A percentile compares a stretch with the other conserved stretches of the same genome.
These are phyloP conservation scores for Bemisia tabaci DNA, from an alignment of 1,140 invertebrate genomes.

Conservation along the genomic window DNA sequence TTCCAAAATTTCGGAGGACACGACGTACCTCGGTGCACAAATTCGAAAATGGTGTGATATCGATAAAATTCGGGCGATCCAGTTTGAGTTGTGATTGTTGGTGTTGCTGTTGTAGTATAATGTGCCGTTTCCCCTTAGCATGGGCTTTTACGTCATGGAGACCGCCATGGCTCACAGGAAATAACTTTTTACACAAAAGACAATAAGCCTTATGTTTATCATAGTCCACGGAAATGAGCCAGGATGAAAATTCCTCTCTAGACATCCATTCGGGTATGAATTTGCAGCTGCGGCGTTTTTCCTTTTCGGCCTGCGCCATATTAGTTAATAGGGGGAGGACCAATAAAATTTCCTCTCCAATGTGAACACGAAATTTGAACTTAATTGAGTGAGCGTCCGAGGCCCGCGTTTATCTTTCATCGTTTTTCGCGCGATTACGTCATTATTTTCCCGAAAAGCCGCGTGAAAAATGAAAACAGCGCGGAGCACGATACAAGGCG, in stretches of 20 bases:
- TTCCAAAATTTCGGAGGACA: too few relatives aligned
- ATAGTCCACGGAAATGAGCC: constrained; percentile 26
- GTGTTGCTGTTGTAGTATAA: constrained; percentile 19
- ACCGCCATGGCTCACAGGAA: constrained; percentile 28
- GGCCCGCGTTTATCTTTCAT: neutral
- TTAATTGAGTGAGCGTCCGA: neutral
- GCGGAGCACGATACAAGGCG: too few relatives aligned
- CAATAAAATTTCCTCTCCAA: neutral
- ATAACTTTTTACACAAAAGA: constrained; percentile 27
- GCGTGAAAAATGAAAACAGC: neutral
- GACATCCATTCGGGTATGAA: constrained; percentile 26
- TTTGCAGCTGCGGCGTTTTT: constrained; percentile 28
- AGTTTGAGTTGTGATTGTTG: neutral
- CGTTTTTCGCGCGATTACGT: neutral
- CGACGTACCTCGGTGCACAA: neutral
- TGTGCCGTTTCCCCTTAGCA: constrained; percentile 29
- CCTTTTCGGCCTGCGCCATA: constrained; percentile 22
- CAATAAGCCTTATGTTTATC: constrained; percentile 29
- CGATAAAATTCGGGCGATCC: neutral
- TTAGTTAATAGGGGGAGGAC: constrained; percentile 6
- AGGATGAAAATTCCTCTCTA: constrained; percentile 24
- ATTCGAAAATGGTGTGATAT: constrained; percentile 5
- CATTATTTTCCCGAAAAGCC: neutral
- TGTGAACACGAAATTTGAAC: neutral
- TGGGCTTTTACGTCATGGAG: constrained; percentile 28